Evolutionary conservation across 2,113 vertebrate species (phyloP).

Genomic region (Oriolus oriolus): DNA sequence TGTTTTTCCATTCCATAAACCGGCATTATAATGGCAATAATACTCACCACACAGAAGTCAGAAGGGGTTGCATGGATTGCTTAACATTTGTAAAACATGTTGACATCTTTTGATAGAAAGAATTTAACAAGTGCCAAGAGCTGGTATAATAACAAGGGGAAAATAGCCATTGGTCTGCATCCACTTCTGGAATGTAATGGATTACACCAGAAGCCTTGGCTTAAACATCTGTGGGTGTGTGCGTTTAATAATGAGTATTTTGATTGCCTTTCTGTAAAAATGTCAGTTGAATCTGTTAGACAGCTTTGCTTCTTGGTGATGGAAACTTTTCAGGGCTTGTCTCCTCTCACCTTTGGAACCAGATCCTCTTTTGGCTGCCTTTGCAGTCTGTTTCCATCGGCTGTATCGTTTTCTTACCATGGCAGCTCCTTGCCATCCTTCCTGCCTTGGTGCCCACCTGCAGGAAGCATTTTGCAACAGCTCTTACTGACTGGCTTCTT

Average conservation of each 20-base stretch:
- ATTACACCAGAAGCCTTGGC: not conserved
- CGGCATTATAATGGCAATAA: not conserved
- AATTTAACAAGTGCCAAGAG: not conserved
- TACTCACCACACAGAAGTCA: not conserved
- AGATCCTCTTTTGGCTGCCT: not conserved
- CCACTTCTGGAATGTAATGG: not conserved
- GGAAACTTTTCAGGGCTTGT: not conserved
- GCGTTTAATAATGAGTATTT: not conserved
- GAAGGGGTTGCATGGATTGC: not conserved
- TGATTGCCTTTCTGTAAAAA: not conserved
- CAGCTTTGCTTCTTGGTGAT: not conserved
- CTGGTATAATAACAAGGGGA: not conserved
- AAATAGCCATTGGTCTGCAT: not conserved
- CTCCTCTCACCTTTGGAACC: not conserved
- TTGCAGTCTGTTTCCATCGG: not conserved
- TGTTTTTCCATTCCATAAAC: not conserved
- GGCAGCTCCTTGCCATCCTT: not conserved
- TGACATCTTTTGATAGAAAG: not conserved
- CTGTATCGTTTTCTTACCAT: rapidly evolving
- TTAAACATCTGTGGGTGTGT: not conserved
- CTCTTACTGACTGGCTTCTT: not conserved
- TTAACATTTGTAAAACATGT: not conserved
- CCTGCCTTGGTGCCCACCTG: not conserved
- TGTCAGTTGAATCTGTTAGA: not conserved
- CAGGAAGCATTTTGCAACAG: not conserved